Base-by-base conservation (phyloP, 2,888 invertebrate species). In the Parasteatoda lunata region DNA sequence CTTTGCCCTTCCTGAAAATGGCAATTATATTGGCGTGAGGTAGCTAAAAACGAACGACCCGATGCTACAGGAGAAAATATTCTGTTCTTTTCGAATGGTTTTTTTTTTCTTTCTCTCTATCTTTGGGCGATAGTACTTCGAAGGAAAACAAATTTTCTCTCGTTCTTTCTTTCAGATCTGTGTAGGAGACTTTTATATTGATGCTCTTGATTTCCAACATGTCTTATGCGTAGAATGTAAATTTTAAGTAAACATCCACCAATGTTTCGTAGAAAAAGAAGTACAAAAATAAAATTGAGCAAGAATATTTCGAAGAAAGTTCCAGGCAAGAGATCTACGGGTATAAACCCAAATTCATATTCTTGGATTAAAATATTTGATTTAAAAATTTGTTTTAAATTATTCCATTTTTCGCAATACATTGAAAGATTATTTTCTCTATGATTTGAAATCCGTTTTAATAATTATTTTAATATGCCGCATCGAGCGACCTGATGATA, bases 1-100 rank as follows among this genome's bases (percentile, higher is more conserved):
- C 59, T n/a, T 49, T 11, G 59, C 59, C 30, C 45, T 52, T n/a
- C 69, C 59, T 48, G 71, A 51, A 79, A 72, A 79, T 79, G 79
- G 71, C 79, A 79, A 79, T 79, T 79, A 79, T 79, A 72, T 72
- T 59, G 59, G 64, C 30, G 79, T 30, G 30, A 30, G 59, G 52
- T 52, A 51, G 69, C 71, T 54, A 47, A 59, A 59, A 15, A 71
- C 9, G 66, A 45, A 30, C n/a, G 9, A n/a, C 47, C 47, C 5
- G 11, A 48, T 5, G 6, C 15, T 47, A 8, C 47, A 54, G 45
- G 8, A 30, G 77, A 68, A 78, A 78, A 78, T 69, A 70, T 54
- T 69, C 70, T 48, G 48, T 47, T 30, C 30, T 30, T 30, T n/a
- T 59, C 59, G 54, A 70, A 78, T 59, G 69, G 65, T 49, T 30